Evolutionary conservation across 2,797 vertebrate genomes (phyloP), one percentile per base, ranked within the genome.

Genomic region (Poliocrania exsul): DNA sequence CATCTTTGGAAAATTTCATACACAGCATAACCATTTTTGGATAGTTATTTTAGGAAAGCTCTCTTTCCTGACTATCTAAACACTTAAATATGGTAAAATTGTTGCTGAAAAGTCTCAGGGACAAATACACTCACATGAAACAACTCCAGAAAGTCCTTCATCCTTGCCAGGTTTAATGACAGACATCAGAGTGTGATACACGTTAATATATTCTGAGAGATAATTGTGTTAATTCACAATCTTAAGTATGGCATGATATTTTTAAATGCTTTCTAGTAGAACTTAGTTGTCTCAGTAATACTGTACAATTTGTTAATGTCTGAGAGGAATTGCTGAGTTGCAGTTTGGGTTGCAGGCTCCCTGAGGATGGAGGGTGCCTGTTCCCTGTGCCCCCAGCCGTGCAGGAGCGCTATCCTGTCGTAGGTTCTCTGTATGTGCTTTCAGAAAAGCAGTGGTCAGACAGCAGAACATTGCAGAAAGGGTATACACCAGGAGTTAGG

Each of bases 11-110:
- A 88, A 86, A 78, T 51, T 28, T 82, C 88, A 47, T 92, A 85
- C 78, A 80, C 8, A 4, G 25, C 79, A 87, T 81, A 85, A 35
- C 75, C 94, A 96, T 93, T 93, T 93, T 78, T 74, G 81, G 84
- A 66, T 74, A 40, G 81, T 94, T 96, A 96, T 96, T 96, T 96
- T 96, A 93, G 88, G 95, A 90, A 92, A 71, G 78, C 21, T 80
- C 60, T 85, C 50, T 87, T 84, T 94, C 60, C 83, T 94, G 74
- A 33, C 51, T 60, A 53, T 85, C 49, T 85, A 17, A 94, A 95
- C 74, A 40, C 94, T 96, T 96, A 89, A 96, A 96, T 94, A 95
- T 92, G 88, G 92, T 82, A 94, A 95, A 71, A 24, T 56, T 80
- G 24, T 77, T 77, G 79, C 88, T 86, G 78, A 91, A 88, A 88